phyloP scores from a whole-genome alignment of 2,113 vertebrate genomes.

The Acrocephalus kingi region DNA sequence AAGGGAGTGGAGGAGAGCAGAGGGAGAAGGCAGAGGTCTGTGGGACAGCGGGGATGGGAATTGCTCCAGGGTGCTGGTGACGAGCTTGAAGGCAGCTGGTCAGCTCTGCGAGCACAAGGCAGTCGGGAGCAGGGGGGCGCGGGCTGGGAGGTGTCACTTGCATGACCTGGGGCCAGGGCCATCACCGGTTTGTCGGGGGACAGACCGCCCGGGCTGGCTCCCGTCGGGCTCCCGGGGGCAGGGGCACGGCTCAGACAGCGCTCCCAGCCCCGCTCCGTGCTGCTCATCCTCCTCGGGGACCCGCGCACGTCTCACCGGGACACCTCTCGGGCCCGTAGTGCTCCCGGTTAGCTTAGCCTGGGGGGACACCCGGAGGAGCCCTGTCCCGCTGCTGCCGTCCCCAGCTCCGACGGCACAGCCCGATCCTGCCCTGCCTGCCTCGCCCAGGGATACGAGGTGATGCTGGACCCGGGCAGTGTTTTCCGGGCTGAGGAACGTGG shows the following conservation, averaged over 20 bases:
- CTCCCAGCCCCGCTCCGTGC: neutral
- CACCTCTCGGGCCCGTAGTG: rapidly evolving
- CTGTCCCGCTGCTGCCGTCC: neutral
- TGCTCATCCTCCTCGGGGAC: neutral
- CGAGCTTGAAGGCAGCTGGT: slow-evolving; percentile 28
- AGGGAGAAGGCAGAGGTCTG: neutral
- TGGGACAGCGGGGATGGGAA: neutral
- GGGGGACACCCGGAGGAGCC: neutral
- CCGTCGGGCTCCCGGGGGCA: rapidly evolving
- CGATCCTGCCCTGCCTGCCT: neutral
- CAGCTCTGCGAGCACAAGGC: neutral
- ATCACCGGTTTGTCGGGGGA: neutral
- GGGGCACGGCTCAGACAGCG: rapidly evolving
- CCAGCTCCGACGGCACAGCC: neutral
- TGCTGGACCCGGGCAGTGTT: neutral
- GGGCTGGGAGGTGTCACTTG: slow-evolving; percentile 44
- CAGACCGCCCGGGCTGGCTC: neutral
- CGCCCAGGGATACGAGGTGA: neutral
- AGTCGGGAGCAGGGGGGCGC: neutral
- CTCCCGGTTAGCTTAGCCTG: neutral
- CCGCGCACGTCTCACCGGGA: rapidly evolving
- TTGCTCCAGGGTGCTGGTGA: slow-evolving; percentile 17
- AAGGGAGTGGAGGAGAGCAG: neutral
- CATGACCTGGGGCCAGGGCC: neutral
- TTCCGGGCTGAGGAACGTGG: neutral